Conservation (phyloP, 2,797 vertebrate species). For the Distichodus sexfasciatus region DNA sequence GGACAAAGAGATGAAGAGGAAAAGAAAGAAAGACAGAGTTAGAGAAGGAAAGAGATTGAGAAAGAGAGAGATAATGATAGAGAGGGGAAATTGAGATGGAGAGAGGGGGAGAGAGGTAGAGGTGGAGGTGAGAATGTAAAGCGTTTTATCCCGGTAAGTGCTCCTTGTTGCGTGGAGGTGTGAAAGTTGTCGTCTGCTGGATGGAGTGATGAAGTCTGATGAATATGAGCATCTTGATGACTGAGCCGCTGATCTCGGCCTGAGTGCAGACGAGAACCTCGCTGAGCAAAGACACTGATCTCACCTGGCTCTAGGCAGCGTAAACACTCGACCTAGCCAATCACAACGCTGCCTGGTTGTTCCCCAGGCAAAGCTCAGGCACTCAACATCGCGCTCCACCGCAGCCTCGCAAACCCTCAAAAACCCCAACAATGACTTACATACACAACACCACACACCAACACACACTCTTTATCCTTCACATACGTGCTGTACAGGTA, state of each 20-base stretch:
- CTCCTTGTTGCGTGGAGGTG: slow-evolving; percentile 27
- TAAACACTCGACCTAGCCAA: slow-evolving; percentile 54
- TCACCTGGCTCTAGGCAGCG: slow-evolving; percentile 40
- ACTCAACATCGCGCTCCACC: slow-evolving; percentile 36
- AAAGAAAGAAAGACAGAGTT: too few relatives aligned
- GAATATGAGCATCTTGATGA: slow-evolving; percentile 39
- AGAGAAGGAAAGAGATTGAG: too few relatives aligned
- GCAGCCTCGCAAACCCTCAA: slow-evolving; percentile 22
- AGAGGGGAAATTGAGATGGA: too few relatives aligned
- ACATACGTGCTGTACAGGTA: too few relatives aligned
- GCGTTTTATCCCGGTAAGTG: slow-evolving; percentile 44
- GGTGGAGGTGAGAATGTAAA: slow-evolving; percentile 36
- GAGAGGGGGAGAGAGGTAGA: not conserved
- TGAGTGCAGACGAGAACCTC: slow-evolving; percentile 48
- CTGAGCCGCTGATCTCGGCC: slow-evolving; percentile 46
- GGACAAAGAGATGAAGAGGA: too few relatives aligned
- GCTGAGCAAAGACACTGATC: slow-evolving; percentile 37
- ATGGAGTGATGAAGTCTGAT: slow-evolving; percentile 42
- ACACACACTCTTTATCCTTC: too few relatives aligned
- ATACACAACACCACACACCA: too few relatives aligned
- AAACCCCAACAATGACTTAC: too few relatives aligned
- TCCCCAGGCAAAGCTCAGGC: slow-evolving; percentile 41
- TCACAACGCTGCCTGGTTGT: slow-evolving; percentile 43
- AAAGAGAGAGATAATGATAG: slow-evolving; percentile 2
- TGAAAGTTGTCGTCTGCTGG: slow-evolving; percentile 26